Conservation (phyloP, 2,113 vertebrate genomes). For the Dolichotis patagonum region DNA sequence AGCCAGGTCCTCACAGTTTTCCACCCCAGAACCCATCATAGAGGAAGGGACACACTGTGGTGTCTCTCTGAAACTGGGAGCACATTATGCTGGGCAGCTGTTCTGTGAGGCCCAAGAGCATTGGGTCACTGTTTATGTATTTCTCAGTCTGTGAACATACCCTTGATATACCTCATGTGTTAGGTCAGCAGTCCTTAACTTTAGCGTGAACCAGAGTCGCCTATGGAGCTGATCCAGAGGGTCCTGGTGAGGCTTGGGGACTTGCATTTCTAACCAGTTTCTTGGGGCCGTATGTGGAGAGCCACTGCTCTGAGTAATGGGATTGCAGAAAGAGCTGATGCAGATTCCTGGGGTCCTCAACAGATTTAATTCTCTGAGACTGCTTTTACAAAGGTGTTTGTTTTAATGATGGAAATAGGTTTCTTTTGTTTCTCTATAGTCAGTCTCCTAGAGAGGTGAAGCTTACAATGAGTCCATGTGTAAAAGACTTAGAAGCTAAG, state of each 20-base stretch:
- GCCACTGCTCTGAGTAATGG: background rate
- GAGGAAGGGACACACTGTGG: accelerated
- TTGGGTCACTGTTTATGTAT: background rate
- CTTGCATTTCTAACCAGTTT: background rate
- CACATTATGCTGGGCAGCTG: background rate
- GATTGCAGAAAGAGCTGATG: background rate
- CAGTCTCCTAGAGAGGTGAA: background rate
- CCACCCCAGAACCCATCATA: background rate
- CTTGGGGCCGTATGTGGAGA: background rate
- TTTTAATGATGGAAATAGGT: background rate
- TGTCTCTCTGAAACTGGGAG: background rate
- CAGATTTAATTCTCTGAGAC: background rate
- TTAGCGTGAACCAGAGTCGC: background rate
- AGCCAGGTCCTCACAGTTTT: background rate
- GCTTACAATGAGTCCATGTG: background rate
- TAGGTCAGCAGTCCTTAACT: background rate
- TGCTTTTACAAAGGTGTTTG: background rate
- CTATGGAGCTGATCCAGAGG: background rate
- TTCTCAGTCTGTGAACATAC: background rate
- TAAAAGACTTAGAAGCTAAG: background rate
- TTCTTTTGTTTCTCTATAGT: background rate
- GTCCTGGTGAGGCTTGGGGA: background rate
- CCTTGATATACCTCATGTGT: background rate
- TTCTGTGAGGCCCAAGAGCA: background rate
- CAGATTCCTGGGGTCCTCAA: background rate